Conservation (phyloP, 2,888 invertebrate species). For the Lysandra bellargus region DNA sequence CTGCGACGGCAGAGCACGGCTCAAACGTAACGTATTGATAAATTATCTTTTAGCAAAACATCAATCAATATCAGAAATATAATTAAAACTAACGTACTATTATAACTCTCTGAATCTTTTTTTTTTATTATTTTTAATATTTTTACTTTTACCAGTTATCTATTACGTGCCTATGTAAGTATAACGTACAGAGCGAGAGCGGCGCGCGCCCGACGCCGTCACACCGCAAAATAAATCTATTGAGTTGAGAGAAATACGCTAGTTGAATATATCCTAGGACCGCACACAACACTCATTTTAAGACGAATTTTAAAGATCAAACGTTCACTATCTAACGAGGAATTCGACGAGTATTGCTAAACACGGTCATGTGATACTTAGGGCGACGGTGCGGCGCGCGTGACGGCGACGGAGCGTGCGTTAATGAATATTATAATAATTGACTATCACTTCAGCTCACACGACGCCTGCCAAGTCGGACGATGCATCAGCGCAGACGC, state of each 20-base stretch:
- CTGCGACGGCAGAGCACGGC: conserved; percentile 53
- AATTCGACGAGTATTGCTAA: background rate
- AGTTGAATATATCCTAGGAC: conserved; percentile 8
- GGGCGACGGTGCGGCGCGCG: conserved; percentile 36
- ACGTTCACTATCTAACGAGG: background rate
- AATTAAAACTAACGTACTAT: conserved; percentile 78
- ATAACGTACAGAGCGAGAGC: conserved; percentile 59
- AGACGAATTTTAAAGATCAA: background rate
- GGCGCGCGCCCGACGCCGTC: conserved; percentile 49
- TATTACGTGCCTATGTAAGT: conserved; percentile 60
- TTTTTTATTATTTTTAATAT: conserved; percentile 45
- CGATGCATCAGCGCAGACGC: background rate
- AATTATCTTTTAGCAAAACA: conserved; percentile 78
- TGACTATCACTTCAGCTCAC: conserved; percentile 64
- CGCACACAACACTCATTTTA: conserved; percentile 12
- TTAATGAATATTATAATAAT: conserved; percentile 65
- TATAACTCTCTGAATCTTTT: conserved; percentile 72
- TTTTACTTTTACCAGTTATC: conserved; percentile 59
- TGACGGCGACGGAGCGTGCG: conserved; percentile 50
- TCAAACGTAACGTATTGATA: conserved; percentile 72
- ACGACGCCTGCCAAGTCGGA: conserved; percentile 34
- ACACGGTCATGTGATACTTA: background rate
- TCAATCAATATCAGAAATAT: conserved; percentile 79
- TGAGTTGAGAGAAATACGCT: conserved; percentile 1
- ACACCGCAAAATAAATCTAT: conserved; percentile 32